These are phyloP conservation scores for Dromiciops gliroides DNA, from an alignment of 2,113 vertebrate species.

Conservation along the genomic window DNA sequence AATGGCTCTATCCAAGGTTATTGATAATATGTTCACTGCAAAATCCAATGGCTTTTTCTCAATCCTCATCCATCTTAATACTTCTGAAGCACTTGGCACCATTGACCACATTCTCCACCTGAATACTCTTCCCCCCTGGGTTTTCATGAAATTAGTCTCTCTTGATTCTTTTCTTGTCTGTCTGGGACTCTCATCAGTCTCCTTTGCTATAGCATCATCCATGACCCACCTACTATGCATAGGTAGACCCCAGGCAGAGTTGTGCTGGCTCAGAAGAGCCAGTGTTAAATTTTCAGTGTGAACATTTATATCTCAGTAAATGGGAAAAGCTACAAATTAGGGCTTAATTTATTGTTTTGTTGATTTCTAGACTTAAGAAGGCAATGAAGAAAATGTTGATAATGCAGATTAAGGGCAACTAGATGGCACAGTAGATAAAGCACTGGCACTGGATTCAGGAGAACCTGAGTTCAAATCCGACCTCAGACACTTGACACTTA, in stretches of 20 bases:
- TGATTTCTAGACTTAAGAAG: not conserved
- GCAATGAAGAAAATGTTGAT: not conserved
- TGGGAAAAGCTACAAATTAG: not conserved
- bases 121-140: not conserved
- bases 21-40: not conserved
- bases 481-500: no score
- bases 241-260: not conserved
- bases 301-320: not conserved
- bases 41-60: not conserved
- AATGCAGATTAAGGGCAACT: no score
- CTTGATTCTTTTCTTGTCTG: not conserved
- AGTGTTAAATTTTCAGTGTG: not conserved
- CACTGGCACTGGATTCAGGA: no score
- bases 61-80: not conserved
- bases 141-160: not conserved
- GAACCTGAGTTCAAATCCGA: no score
- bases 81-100: not conserved
- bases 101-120: not conserved
- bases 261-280: not conserved
- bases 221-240: not conserved
- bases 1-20: not conserved
- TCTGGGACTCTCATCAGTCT: not conserved
- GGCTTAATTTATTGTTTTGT: not conserved
- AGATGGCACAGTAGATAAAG: no score
- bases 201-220: not conserved